These are phyloP conservation scores for Trididemnum clinides DNA, from an alignment of 23 tunicate genomes.

Conservation along the genomic window DNA sequence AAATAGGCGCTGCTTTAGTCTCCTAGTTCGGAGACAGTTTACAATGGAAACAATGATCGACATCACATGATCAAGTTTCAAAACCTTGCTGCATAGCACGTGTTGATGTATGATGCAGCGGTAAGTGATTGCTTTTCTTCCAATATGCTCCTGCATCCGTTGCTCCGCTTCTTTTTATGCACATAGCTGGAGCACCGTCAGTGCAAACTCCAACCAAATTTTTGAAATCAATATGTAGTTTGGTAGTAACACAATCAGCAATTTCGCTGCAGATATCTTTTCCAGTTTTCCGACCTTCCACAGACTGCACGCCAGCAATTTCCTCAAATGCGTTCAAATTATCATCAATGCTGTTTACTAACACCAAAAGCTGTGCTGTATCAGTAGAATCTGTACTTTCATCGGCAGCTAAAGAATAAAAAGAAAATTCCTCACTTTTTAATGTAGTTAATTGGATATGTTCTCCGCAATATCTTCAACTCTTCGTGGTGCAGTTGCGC, in stretches of 20 bases:
- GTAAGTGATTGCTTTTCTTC: neutral
- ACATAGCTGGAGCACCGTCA: no score
- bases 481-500: slow-evolving; percentile 12
- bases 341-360: slow-evolving; percentile 32
- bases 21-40: neutral
- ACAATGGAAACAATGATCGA: no score
- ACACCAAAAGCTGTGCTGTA: no score
- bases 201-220: slow-evolving; percentile 28
- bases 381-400: no score
- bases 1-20: no score
- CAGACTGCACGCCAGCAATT: slow-evolving; percentile 23
- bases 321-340: slow-evolving; percentile 6
- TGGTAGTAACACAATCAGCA: slow-evolving; percentile 12
- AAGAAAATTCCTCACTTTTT: neutral
- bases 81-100: no score
- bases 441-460: neutral
- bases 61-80: no score
- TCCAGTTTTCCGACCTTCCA: slow-evolving; percentile 33
- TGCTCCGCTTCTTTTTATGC: no score
- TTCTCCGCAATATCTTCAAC: slow-evolving; percentile 6
- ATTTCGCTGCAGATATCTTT: no score
- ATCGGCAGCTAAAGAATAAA: no score
- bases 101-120: no score
- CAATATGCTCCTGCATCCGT: no score
- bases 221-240: slow-evolving; percentile 3